Percentiles rank a stretch among this genome's conserved stretches.
Conservation (phyloP, 1,140 invertebrate species). For the Pseudomyrmex cubaensis region DNA sequence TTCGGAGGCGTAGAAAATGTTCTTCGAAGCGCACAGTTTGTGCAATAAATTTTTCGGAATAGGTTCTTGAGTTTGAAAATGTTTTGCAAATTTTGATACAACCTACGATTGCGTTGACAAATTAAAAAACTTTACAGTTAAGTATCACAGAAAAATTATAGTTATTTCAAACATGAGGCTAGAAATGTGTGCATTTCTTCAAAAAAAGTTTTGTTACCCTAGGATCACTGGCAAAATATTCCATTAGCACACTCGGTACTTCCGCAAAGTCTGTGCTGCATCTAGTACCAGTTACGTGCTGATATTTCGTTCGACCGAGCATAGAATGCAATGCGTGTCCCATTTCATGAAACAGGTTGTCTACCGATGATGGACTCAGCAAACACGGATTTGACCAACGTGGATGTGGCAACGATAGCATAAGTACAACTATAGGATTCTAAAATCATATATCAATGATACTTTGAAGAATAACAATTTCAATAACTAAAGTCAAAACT, state of each 20-base stretch:
- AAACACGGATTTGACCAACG: conserved; percentile 92
- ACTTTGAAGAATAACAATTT: not conserved
- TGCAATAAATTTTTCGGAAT: conserved; percentile 92
- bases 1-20: conserved; percentile 95
- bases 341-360: conserved; percentile 99
- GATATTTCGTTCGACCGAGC: conserved; percentile 97
- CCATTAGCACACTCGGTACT: conserved; percentile 99
- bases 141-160: conserved; percentile 7
- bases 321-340: conserved; percentile 99
- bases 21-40: conserved; percentile 93
- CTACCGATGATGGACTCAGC: conserved; percentile 93
- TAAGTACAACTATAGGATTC: conserved; percentile 97
- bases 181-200: no score
- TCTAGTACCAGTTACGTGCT: conserved; percentile 98
- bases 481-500: no score
- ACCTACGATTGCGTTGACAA: conserved; percentile 86
- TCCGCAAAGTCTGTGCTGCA: conserved; percentile 99
- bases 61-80: conserved; percentile 95
- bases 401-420: conserved; percentile 93
- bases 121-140: conserved; percentile 26
- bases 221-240: conserved; percentile 97
- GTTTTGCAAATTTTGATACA: conserved; percentile 94
- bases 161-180: not conserved
- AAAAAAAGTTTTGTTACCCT: conserved; percentile 85
- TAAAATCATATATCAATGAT: conserved; percentile 81